A percentile compares a stretch with the other conserved stretches of the same genome.
Evolutionary conservation across 2,113 vertebrate species (phyloP).

Genomic region (Corynorhinus townsendii): DNA sequence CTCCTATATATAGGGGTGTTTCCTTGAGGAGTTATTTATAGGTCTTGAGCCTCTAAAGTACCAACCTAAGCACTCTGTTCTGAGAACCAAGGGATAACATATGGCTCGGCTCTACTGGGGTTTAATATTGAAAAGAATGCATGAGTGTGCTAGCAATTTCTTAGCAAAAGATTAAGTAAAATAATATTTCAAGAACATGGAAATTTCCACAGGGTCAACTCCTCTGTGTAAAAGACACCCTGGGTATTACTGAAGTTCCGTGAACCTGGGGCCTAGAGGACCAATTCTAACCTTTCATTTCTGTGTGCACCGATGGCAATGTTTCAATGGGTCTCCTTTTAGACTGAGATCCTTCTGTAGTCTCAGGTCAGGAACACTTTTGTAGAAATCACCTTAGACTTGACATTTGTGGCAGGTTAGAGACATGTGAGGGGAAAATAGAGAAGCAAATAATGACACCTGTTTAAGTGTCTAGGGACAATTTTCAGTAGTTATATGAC

Average conservation of each 20-base stretch:
- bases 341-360: background rate
- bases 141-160: background rate
- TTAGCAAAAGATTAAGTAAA: conserved; percentile 12
- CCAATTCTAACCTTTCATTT: background rate
- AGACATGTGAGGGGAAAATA: background rate
- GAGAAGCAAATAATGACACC: background rate
- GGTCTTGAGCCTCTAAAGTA: conserved; percentile 42
- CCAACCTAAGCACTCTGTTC: conserved; percentile 49
- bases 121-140: conserved; percentile 43
- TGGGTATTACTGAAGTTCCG: background rate
- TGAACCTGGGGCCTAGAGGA: background rate
- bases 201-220: background rate
- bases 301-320: background rate
- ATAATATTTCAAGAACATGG: background rate
- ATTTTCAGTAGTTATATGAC: background rate
- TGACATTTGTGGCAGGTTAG: background rate
- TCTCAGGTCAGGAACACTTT: background rate
- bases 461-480: background rate
- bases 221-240: background rate
- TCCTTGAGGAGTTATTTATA: conserved; percentile 59
- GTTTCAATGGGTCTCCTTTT: background rate
- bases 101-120: conserved; percentile 47
- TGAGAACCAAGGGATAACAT: conserved; percentile 39
- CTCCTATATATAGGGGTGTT: conserved; percentile 28
- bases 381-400: background rate